Conservation (phyloP, 2,888 invertebrate species). For the Drosophila paranaensis region DNA sequence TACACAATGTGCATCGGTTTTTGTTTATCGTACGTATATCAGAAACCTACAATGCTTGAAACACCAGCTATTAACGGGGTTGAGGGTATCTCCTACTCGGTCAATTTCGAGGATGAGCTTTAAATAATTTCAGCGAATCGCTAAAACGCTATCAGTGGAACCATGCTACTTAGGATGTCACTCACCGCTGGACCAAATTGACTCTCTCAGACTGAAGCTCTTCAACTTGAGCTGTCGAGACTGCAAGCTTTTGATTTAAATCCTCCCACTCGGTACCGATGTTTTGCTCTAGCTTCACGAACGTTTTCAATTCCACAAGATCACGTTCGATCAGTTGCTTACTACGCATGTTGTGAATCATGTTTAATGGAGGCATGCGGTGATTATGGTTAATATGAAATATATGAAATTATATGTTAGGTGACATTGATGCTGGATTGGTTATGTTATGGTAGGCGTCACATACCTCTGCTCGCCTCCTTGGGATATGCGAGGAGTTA, state of each 20-base stretch:
- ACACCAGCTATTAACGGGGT: background rate
- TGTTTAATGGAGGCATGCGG: conserved; percentile 2
- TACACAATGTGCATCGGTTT: no score
- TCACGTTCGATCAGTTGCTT: conserved; percentile 86
- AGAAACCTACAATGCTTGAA: no score
- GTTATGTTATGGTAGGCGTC: background rate
- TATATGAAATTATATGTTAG: conserved; percentile 1
- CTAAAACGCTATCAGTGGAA: background rate
- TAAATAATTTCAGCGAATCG: background rate
- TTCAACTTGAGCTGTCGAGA: conserved; percentile 51
- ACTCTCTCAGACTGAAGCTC: conserved; percentile 59
- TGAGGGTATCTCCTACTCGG: background rate
- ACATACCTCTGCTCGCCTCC: conserved; percentile 36
- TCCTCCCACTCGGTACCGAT: conserved; percentile 74
- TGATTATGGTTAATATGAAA: conserved; percentile 6
- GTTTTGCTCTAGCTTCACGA: conserved; percentile 87
- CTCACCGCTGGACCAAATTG: conserved; percentile 37
- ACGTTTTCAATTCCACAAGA: conserved; percentile 86
- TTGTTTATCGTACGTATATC: no score
- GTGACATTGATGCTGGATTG: background rate
- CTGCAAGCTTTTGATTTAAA: conserved; percentile 59
- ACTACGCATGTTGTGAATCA: conserved; percentile 73
- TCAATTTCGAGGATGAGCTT: background rate
- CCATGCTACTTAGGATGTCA: no score
- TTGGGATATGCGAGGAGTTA: conserved; percentile 62